Base-by-base conservation (phyloP, 2,888 invertebrate species). In the Hylaea fasciaria region DNA sequence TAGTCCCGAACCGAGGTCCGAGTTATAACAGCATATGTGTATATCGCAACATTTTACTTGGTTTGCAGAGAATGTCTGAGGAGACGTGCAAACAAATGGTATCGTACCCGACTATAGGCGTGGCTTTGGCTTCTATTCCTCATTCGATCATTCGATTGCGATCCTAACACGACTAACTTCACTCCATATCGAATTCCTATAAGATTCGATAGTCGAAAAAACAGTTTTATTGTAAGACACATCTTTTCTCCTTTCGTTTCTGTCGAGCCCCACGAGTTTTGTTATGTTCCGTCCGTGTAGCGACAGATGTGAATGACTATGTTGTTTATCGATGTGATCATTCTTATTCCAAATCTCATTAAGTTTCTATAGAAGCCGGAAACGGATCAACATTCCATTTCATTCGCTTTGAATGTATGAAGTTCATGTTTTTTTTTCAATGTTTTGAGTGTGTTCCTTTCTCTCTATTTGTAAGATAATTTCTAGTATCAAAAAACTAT, bases 81-180 rank as follows among this genome's bases (percentile, higher is more conserved):
- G 95, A 95, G 93, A 94, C 94, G 94, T 95, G 95, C 95, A 95
- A 95, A 95, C 95, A 95, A 93, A 95, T 95, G 95, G 95, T 95
- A 95, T 87, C 82, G 91, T 91, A 91, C 86, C 79, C 80, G 85
- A 83, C 77, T 82, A 80, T 92, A 92, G 91, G 91, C 90, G 91
- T 92, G 91, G 91, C 91, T 92, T 92, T 91, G 81, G 91, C 90
- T 91, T 91, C 85, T 87, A 80, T 90, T 78, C 89, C 76, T 88
- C 88, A 89, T 89, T 77, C 83, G 81, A 83, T 88, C 90, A 91
- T 89, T 81, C 83, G 83, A 86, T 86, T 91, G 86, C 85, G 85
- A 85, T 82, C 78, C 82, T 92, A 92, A 92, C 91, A 86, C 75
- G 78, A 92, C 91, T 92, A 92, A 92, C 87, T 87, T 79, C 77